phyloP scores from a whole-genome alignment of 2,113 vertebrate species.

The Desmodus rotundus region DNA sequence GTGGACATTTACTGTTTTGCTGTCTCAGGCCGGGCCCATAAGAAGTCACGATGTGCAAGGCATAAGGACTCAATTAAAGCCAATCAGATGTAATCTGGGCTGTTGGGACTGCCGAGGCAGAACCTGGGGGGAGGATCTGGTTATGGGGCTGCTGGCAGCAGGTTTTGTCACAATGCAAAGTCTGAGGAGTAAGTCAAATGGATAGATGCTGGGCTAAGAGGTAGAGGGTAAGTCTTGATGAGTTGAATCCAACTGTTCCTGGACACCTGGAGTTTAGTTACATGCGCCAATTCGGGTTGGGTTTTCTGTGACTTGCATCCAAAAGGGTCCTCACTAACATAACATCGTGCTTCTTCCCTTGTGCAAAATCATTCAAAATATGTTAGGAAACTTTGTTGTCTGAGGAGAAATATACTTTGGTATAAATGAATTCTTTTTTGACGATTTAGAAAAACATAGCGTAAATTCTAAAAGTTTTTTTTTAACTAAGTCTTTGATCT shows the following conservation, averaged over 20 bases:
- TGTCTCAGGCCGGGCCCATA: background rate
- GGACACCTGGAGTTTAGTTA: background rate
- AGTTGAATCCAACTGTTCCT: background rate
- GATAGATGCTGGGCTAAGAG: background rate
- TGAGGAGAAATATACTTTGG: background rate
- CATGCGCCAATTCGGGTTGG: background rate
- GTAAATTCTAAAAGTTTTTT: slow-evolving; percentile 11
- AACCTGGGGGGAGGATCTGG: background rate
- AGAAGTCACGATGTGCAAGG: background rate
- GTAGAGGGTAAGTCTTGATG: fast-evolving
- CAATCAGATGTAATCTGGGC: background rate
- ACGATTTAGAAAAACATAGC: slow-evolving; percentile 25
- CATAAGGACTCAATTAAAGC: background rate
- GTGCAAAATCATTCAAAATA: slow-evolving; percentile 8
- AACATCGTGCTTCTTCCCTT: background rate
- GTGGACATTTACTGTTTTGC: background rate
- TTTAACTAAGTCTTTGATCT: slow-evolving; percentile 51
- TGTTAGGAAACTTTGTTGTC: background rate
- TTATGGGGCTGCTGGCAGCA: background rate
- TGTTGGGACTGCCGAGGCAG: background rate
- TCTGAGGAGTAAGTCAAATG: background rate
- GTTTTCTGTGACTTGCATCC: background rate
- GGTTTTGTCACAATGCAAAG: background rate
- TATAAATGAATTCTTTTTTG: slow-evolving; percentile 21
- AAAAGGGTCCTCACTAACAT: background rate